Percentiles rank a stretch among this genome's conserved stretches.
phyloP scores from a whole-genome alignment of 1,140 invertebrate species.

The Drosophila orena region DNA sequence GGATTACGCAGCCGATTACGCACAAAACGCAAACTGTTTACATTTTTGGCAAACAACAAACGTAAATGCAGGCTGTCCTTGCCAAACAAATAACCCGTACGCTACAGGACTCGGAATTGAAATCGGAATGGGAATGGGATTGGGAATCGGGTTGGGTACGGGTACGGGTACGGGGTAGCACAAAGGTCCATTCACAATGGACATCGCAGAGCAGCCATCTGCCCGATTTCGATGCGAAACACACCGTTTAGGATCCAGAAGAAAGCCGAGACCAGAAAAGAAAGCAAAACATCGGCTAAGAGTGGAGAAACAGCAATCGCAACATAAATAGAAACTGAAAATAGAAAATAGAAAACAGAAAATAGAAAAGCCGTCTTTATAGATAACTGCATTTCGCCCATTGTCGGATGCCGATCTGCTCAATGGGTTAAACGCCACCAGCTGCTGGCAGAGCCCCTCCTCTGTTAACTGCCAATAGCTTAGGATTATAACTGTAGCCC shows the following conservation, averaged over 20 bases:
- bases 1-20: conserved; percentile 62
- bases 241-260: conserved; percentile 10
- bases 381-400: conserved; percentile 68
- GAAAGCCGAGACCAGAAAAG: conserved; percentile 38
- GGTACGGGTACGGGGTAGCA: conserved; percentile 6
- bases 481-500: conserved; percentile 76
- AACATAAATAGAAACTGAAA: conserved; percentile 38
- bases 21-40: conserved; percentile 73
- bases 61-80: conserved; percentile 72
- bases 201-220: conserved; percentile 26
- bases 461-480: conserved; percentile 74
- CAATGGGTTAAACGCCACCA: conserved; percentile 80
- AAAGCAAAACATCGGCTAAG: conserved; percentile 55
- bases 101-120: background rate
- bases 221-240: conserved; percentile 27
- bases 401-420: conserved; percentile 45
- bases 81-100: conserved; percentile 78
- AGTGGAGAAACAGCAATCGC: conserved; percentile 43
- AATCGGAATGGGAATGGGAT: conserved; percentile 2
- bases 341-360: conserved; percentile 57
- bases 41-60: conserved; percentile 73
- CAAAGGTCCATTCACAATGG: conserved; percentile 32
- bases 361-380: conserved; percentile 65
- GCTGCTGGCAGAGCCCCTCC: conserved; percentile 33
- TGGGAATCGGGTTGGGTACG: background rate